Percentiles rank a stretch among this genome's conserved stretches.
Evolutionary conservation across 2,888 invertebrate genomes (phyloP).

Genomic region (Drepanosiphum platanoidis): DNA sequence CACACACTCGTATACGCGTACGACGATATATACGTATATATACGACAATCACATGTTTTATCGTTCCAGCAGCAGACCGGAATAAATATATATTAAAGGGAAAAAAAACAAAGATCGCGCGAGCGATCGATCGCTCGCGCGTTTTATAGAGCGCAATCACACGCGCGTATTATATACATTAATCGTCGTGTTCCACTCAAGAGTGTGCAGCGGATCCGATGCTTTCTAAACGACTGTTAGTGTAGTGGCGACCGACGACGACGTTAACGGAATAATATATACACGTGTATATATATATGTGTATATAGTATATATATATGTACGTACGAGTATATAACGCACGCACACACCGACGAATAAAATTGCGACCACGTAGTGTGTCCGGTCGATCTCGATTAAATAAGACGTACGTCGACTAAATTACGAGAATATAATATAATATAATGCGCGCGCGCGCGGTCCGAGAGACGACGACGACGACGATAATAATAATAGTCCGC

Average conservation of each 20-base stretch:
- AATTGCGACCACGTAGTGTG: conserved; percentile 52
- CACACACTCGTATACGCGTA: neutral
- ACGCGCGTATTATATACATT: neutral
- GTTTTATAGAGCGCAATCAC: conserved; percentile 36
- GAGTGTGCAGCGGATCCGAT: neutral
- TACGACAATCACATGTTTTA: too few relatives aligned
- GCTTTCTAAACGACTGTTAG: conserved; percentile 49
- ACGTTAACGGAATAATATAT: conserved; percentile 11
- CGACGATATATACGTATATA: neutral
- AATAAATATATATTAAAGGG: neutral
- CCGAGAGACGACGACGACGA: neutral
- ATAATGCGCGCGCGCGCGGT: neutral
- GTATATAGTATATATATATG: too few relatives aligned
- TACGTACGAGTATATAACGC: too few relatives aligned
- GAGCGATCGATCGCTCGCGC: neutral
- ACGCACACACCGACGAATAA: conserved; percentile 8
- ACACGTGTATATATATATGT: too few relatives aligned
- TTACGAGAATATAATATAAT: conserved; percentile 30
- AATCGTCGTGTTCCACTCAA: conserved; percentile 38
- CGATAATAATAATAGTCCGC: conserved; percentile 40
- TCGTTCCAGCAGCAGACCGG: neutral
- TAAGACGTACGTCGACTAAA: conserved; percentile 59
- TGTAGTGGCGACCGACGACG: neutral
- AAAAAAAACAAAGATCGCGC: neutral
- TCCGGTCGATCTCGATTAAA: conserved; percentile 61